Percentiles rank a stretch among this genome's conserved stretches.
phyloP scores from a whole-genome alignment of 2,113 vertebrate species.

The Monopterus albus region DNA sequence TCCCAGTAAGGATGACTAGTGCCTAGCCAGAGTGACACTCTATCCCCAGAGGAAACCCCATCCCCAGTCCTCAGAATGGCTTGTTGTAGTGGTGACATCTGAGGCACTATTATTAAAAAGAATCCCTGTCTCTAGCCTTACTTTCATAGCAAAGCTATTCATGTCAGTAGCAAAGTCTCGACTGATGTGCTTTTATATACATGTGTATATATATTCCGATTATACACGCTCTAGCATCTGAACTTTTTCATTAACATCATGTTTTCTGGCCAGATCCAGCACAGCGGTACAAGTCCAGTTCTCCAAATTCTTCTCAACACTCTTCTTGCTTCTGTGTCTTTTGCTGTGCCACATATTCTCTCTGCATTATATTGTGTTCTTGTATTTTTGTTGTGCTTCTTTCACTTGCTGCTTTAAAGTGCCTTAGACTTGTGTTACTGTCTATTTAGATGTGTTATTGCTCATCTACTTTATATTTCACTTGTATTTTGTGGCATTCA shows the following conservation, averaged over 20 bases:
- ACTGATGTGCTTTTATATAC: too few species aligned
- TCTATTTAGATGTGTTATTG: too few species aligned
- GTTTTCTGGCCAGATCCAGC: not conserved
- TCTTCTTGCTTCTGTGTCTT: not conserved
- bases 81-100: conserved; percentile 68
- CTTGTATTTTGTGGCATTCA: too few species aligned
- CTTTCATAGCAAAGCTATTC: conserved; percentile 5
- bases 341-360: too few species aligned
- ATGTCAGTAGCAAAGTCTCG: too few species aligned
- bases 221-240: not conserved
- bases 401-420: too few species aligned
- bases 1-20: conserved; percentile 18
- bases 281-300: not conserved
- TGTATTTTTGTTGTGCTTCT: too few species aligned
- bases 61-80: conserved; percentile 61
- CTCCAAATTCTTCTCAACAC: not conserved
- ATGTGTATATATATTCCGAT: too few species aligned
- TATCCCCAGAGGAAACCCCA: conserved; percentile 75
- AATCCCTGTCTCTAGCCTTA: conserved; percentile 45
- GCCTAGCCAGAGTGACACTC: conserved; percentile 60
- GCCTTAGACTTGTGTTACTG: too few species aligned
- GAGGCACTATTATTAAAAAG: conserved; percentile 59
- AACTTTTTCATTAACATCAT: not conserved
- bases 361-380: too few species aligned
- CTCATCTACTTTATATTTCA: too few species aligned